These are phyloP conservation scores for Oopsacas minuta DNA, from an alignment of 37 sponge, comb jelly and placozoan genomes.

Conservation along the genomic window DNA sequence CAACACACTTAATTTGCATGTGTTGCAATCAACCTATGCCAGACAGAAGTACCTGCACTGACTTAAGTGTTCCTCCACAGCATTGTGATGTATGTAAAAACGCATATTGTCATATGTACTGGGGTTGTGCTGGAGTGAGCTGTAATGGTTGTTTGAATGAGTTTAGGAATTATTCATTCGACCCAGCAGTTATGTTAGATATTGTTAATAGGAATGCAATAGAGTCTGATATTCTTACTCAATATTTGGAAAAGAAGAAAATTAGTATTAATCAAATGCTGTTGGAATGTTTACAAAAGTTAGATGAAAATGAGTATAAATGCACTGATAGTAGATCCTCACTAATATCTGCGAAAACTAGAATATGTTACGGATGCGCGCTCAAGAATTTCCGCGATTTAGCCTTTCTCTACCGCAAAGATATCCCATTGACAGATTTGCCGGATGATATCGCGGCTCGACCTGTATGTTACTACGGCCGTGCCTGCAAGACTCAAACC, in stretches of 20 bases:
- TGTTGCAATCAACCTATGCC: constrained; percentile 82
- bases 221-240: constrained; percentile 58
- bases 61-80: constrained; percentile 37
- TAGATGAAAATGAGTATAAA: constrained; percentile 38
- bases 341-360: neutral
- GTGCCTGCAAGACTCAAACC: constrained; percentile 61
- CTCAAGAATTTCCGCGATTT: constrained; percentile 41
- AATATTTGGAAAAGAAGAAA: constrained; percentile 35
- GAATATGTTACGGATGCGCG: constrained; percentile 37
- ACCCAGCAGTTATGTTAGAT: neutral
- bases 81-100: constrained; percentile 54
- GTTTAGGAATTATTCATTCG: constrained; percentile 53
- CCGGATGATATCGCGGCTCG: constrained; percentile 59
- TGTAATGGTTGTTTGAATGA: constrained; percentile 59
- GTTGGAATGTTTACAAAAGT: constrained; percentile 24
- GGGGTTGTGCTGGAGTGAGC: constrained; percentile 44
- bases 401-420: constrained; percentile 57
- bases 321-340: constrained; percentile 24
- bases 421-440: constrained; percentile 50
- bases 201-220: constrained; percentile 37
- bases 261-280: constrained; percentile 34
- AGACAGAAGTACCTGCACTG: constrained; percentile 30
- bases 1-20: constrained; percentile 50
- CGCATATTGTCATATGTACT: constrained; percentile 74
- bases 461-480: constrained; percentile 71